Evolutionary conservation across 2,797 vertebrate genomes (phyloP).

Genomic region (Taenioides sp.): DNA sequence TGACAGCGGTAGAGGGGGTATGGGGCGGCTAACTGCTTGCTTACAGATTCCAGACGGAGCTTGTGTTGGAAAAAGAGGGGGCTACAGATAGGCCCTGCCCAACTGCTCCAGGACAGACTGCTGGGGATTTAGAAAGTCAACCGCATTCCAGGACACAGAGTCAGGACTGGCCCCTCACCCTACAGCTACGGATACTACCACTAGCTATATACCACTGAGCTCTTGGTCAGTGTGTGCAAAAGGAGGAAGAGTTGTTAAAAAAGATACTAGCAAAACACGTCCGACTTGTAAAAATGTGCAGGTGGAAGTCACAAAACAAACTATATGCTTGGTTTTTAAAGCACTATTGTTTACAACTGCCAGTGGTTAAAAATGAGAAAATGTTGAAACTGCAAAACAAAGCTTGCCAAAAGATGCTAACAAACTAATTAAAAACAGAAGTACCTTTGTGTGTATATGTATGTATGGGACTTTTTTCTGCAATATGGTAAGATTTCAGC

Average conservation of each 20-base stretch:
- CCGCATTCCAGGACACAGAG: slow-evolving; percentile 72
- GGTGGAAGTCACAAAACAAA: slow-evolving; percentile 49
- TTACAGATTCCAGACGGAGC: slow-evolving; percentile 72
- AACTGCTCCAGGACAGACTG: slow-evolving; percentile 71
- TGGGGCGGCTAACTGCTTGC: slow-evolving; percentile 49
- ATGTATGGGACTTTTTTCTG: no score
- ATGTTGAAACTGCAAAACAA: background rate
- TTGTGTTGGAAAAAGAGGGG: slow-evolving; percentile 65
- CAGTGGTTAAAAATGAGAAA: background rate
- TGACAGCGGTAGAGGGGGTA: slow-evolving; percentile 22
- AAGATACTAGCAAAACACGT: slow-evolving; percentile 25
- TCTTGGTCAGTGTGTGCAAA: slow-evolving; percentile 8
- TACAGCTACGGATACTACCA: slow-evolving; percentile 32
- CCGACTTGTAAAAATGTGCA: slow-evolving; percentile 43
- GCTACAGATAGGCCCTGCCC: slow-evolving; percentile 73
- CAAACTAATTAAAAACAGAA: no score
- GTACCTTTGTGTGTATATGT: no score
- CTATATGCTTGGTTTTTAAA: slow-evolving; percentile 33
- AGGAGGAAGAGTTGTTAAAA: slow-evolving; percentile 5
- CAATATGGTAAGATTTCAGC: no score
- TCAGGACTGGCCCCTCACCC: slow-evolving; percentile 55
- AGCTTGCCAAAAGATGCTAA: no score
- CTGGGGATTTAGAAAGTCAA: slow-evolving; percentile 77
- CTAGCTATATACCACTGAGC: background rate
- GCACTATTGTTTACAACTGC: background rate